Evolutionary conservation across 2,888 invertebrate species (phyloP), one percentile per base, ranked within the genome.

Genomic region (Parnassius mnemosyne): DNA sequence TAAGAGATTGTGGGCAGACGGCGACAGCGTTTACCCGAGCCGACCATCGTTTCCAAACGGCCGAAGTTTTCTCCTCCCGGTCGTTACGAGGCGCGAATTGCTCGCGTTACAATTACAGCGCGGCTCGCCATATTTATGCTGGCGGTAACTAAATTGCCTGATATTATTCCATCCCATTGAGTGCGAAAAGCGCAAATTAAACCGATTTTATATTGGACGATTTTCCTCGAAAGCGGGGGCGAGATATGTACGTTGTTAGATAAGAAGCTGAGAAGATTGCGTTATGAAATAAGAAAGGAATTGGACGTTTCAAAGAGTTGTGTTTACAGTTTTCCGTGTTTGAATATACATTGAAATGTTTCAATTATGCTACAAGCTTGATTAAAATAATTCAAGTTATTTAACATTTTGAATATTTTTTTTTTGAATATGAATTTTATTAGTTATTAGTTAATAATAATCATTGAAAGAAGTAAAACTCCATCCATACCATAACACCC

Each of bases 181-280:
- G 91, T 91, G 89, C 88, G 91, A 91, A 90, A 91, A 90, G 91
- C 89, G 90, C 91, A 91, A 91, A 91, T 91, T 91, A 91, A 91
- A 91, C 89, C 90, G 90, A 91, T 90, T 91, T 91, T 91, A 91
- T 91, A 91, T 91, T 90, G 86, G 90, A 90, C 85, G 90, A 90
- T 91, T 91, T 87, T 88, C 90, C 83, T 81, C 77, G 77, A 84
- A 83, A 85, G 84, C 87, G 85, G 84, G 85, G 84, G 86, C 87
- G 85, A 89, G 90, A 89, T 90, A 89, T 87, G 88, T 86, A 85
- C 87, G 85, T 79, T 81, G 85, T 83, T 81, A 89, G 90, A 91
- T 91, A 91, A 91, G 89, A 80, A 83, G 77, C 80, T 76, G 84
- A 78, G 87, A 85, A 90, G 90, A 90, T 91, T 89, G 89, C 86